Evolutionary conservation across 2,113 vertebrate species (phyloP), one percentile per base, ranked within the genome.

Genomic region (Ailuropoda melanoleuca): DNA sequence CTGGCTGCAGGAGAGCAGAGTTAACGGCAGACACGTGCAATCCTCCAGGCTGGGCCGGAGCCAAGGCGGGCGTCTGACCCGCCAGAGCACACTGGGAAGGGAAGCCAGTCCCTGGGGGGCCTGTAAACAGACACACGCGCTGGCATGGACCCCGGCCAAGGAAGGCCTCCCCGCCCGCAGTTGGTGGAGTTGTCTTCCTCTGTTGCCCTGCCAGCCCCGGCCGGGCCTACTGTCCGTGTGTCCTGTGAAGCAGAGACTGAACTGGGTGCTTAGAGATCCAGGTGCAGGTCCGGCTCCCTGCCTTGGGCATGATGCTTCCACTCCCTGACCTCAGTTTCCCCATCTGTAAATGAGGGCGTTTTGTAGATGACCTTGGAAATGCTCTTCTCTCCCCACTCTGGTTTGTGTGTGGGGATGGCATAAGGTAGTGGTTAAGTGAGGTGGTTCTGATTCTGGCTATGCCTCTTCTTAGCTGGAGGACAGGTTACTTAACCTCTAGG

Each of bases 191-290:
- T 9, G 17, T 24, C 34, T 55, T 53, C 24, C 48, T 56, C 31
- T 26, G 39, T 34, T 24, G 8, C 26, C 31, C n/a, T 66, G 13
- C 31, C 78, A 5, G 85, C 43, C 53, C 0, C 5, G 1, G 1
- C 18, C 1, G 19, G 55, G 72, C 56, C 50, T 14, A 1, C 3
- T 1, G 4, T 78, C 82, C 14, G 0, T 23, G 8, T 21, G 31
- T 34, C 77, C 58, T 11, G 0, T 1, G 53, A 93, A 26, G 62
- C 43, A 62, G 9, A 26, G 29, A 43, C 19, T 26, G 39, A 81
- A 39, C 75, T 29, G 9, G 86, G n/a, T 0, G 0, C 1, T 39
- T 26, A 46, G 72, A 93, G 34, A 53, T 21, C 60, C 2, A 6
- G 23, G 7, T 3, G 12, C 6, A 12, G 10, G 24, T 29, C 34